Conservation (phyloP, 2,113 vertebrate genomes). For the Herpetotheres cachinnans region DNA sequence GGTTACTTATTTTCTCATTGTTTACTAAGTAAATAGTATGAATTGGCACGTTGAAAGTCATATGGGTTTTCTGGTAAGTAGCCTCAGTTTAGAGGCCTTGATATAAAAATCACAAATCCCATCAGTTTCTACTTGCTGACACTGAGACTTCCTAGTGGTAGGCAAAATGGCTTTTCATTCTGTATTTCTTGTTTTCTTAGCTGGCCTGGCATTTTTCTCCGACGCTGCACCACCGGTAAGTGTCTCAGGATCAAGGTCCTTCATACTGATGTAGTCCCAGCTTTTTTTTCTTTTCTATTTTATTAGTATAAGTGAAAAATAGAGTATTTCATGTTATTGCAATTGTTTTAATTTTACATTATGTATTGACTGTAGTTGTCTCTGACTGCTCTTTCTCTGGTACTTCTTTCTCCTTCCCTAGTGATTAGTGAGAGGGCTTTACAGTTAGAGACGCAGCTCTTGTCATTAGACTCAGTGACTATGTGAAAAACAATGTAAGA, state of each 20-base stretch:
- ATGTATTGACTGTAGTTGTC: not conserved
- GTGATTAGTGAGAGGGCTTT: not conserved
- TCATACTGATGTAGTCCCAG: not conserved
- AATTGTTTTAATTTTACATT: not conserved
- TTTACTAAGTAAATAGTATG: constrained; percentile 78
- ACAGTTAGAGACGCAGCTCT: not conserved
- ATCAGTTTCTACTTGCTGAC: not conserved
- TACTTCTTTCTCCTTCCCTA: not conserved
- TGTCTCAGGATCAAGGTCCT: not conserved
- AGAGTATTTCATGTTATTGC: not conserved
- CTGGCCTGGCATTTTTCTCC: constrained; percentile 48
- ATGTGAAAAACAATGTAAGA: not conserved
- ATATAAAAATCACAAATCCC: constrained; percentile 71
- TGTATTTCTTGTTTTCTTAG: constrained; percentile 55
- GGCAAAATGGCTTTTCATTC: constrained; percentile 66
- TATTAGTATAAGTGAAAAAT: not conserved
- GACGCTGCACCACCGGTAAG: constrained; percentile 73
- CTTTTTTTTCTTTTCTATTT: not conserved
- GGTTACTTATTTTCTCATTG: constrained; percentile 80
- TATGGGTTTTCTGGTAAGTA: constrained; percentile 51
- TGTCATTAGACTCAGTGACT: not conserved
- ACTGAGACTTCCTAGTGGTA: not conserved
- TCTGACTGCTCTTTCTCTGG: not conserved
- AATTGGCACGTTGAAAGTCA: constrained; percentile 67
- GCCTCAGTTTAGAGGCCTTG: not conserved